phyloP scores from a whole-genome alignment of 1,140 invertebrate species.

The Andricus grossulariae region DNA sequence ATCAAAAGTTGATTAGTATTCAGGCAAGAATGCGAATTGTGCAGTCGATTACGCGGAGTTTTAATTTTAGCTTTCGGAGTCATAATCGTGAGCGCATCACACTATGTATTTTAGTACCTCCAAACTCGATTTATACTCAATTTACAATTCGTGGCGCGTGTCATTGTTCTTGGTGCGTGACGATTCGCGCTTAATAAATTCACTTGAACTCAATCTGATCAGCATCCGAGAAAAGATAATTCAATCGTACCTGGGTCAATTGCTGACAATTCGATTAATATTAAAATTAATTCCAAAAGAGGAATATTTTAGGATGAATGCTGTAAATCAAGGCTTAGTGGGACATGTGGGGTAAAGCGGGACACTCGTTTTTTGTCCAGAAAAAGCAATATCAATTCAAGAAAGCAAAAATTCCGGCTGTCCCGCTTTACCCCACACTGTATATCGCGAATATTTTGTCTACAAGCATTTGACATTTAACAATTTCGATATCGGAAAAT shows the following conservation, averaged over 20 bases:
- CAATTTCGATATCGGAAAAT: slow-evolving; percentile 28
- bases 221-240: slow-evolving; percentile 61
- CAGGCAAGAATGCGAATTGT: slow-evolving; percentile 1
- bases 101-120: slow-evolving; percentile 23
- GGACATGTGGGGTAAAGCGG: no score
- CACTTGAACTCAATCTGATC: slow-evolving; percentile 59
- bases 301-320: no score
- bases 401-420: no score
- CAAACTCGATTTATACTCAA: slow-evolving; percentile 36
- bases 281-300: not conserved
- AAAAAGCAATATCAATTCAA: no score
- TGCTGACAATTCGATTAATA: slow-evolving; percentile 46
- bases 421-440: no score
- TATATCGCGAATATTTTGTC: slow-evolving; percentile 24
- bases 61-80: slow-evolving; percentile 61
- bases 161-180: slow-evolving; percentile 58
- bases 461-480: slow-evolving; percentile 1
- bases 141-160: slow-evolving; percentile 54
- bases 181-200: slow-evolving; percentile 64
- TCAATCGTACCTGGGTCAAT: slow-evolving; percentile 35
- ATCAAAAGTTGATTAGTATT: slow-evolving; percentile 7
- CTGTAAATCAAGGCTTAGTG: no score
- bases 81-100: slow-evolving; percentile 42
- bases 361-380: no score
- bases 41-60: slow-evolving; percentile 59